Conservation (phyloP, 1,140 invertebrate species). For the Platorchestia sp. region DNA sequence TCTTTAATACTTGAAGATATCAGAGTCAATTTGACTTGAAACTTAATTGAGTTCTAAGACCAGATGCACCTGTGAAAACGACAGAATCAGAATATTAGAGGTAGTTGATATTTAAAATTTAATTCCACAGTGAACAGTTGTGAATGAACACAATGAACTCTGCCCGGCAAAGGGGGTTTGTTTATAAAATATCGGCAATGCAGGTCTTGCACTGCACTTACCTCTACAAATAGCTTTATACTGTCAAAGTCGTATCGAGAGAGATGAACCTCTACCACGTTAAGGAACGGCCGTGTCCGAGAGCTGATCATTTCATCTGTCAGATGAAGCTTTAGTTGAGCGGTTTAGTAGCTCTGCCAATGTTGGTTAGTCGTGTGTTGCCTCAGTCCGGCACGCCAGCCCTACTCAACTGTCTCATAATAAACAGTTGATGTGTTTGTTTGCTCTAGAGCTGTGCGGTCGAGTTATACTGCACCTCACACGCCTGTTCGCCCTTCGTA, state of each 20-base stretch:
- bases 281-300: background rate
- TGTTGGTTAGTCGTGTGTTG: constrained; percentile 29
- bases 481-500: background rate
- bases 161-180: background rate
- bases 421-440: constrained; percentile 50
- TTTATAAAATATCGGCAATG: background rate
- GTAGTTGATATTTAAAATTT: background rate
- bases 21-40: background rate
- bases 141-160: no score
- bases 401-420: constrained; percentile 42
- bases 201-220: background rate
- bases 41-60: background rate
- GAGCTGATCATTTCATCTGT: constrained; percentile 46
- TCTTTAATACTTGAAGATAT: background rate
- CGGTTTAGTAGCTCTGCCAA: constrained; percentile 36
- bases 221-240: background rate
- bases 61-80: background rate
- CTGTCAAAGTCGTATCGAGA: background rate
- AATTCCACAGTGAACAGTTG: background rate
- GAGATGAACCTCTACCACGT: background rate
- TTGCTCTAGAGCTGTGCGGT: background rate
- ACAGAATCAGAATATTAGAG: background rate
- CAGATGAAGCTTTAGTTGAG: constrained; percentile 46
- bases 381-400: background rate
- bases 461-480: constrained; percentile 26